These are phyloP conservation scores for Grapholita molesta DNA, from an alignment of 1,140 invertebrate genomes.

Conservation along the genomic window DNA sequence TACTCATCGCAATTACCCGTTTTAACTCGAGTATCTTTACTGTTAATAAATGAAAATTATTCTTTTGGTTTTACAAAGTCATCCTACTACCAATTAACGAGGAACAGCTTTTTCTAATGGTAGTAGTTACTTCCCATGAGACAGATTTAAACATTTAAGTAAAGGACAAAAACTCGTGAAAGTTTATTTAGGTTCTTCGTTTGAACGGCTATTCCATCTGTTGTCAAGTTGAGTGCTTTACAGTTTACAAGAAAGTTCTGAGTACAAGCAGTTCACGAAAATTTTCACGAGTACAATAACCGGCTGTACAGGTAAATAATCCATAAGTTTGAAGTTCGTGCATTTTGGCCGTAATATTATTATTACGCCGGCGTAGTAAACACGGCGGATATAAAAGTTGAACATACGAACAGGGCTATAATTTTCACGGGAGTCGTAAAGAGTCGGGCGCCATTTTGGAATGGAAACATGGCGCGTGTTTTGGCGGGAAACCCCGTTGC, in stretches of 20 bases:
- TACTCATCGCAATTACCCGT: too few relatives aligned
- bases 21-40: too few relatives aligned
- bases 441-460: constrained; percentile 54
- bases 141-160: too few relatives aligned
- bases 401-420: constrained; percentile 56
- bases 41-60: too few relatives aligned
- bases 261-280: background rate
- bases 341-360: constrained; percentile 38
- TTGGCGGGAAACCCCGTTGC: constrained; percentile 48
- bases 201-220: background rate
- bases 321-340: constrained; percentile 19
- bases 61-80: too few relatives aligned
- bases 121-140: too few relatives aligned
- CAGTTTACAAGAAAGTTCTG: too few relatives aligned
- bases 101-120: too few relatives aligned
- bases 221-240: background rate
- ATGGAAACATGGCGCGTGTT: constrained; percentile 48
- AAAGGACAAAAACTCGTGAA: too few relatives aligned
- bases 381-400: constrained; percentile 57
- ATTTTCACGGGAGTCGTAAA: constrained; percentile 65
- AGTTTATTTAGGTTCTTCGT: too few relatives aligned
- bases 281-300: background rate
- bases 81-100: too few relatives aligned
- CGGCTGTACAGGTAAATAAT: background rate
- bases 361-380: constrained; percentile 39